Conservation (phyloP, 2,797 vertebrate species). For the Siniperca obscura region DNA sequence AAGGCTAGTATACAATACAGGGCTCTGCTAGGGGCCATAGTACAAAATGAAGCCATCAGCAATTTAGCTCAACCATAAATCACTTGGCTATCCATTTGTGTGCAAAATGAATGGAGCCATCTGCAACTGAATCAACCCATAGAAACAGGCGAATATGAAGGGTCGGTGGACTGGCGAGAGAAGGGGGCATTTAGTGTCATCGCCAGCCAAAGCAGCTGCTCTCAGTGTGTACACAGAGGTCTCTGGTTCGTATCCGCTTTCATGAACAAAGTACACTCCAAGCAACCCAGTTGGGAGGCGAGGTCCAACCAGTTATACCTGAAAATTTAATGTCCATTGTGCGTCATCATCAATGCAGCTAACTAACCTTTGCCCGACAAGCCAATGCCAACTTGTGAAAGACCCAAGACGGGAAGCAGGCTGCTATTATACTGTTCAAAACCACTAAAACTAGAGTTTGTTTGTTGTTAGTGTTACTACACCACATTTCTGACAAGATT, state of each 20-base stretch:
- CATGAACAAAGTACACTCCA: constrained; percentile 27
- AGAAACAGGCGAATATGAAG: constrained; percentile 45
- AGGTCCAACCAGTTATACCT: neutral
- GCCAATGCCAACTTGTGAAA: neutral
- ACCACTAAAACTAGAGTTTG: neutral
- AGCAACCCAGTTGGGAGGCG: constrained; percentile 19
- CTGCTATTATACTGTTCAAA: neutral
- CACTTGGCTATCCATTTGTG: constrained; percentile 63
- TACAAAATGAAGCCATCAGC: constrained; percentile 63
- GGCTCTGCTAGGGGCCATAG: constrained; percentile 38
- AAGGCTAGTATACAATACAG: constrained; percentile 54
- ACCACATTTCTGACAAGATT: neutral
- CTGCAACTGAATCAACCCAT: constrained; percentile 60
- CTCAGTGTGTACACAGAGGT: constrained; percentile 29
- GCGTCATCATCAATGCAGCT: neutral
- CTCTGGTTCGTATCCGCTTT: constrained; percentile 18
- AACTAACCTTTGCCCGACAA: neutral
- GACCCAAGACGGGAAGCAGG: neutral
- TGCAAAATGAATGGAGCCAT: constrained; percentile 64
- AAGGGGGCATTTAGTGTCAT: constrained; percentile 41
- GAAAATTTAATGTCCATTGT: neutral
- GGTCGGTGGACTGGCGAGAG: constrained; percentile 34
- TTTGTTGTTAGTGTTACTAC: neutral
- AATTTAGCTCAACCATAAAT: constrained; percentile 55
- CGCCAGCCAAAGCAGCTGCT: constrained; percentile 60